Percentiles rank a stretch among this genome's conserved stretches.
Evolutionary conservation across 2,113 vertebrate genomes (phyloP).

Genomic region (Mesitornis unicolor): DNA sequence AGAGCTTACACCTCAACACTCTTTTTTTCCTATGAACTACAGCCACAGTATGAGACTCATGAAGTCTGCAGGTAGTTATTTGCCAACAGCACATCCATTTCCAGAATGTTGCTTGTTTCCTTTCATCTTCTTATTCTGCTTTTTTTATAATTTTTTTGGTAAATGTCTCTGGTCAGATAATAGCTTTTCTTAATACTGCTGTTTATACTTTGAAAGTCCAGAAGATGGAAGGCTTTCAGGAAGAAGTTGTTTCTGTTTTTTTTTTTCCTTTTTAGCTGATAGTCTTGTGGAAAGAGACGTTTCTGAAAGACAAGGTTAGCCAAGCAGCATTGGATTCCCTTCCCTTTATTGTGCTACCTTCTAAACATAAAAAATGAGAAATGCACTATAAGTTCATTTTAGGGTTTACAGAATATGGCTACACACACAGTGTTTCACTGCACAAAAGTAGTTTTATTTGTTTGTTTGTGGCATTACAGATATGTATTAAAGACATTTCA

Average conservation of each 20-base stretch:
- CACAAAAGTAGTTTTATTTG: neutral
- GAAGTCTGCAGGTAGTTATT: neutral
- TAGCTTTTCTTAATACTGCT: neutral
- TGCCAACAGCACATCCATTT: neutral
- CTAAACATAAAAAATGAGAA: neutral
- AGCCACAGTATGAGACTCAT: rapidly evolving
- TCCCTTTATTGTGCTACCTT: neutral
- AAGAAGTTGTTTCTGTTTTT: neutral
- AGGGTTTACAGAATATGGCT: neutral
- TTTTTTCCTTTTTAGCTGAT: neutral
- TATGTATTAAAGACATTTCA: neutral
- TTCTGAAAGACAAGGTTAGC: neutral
- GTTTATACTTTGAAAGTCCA: neutral
- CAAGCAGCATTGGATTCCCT: neutral
- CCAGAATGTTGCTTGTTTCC: neutral
- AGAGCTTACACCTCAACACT: neutral
- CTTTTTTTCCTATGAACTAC: neutral
- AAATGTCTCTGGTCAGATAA: neutral
- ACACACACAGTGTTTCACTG: neutral
- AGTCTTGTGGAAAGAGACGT: neutral
- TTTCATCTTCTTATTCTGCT: neutral
- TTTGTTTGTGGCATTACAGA: neutral
- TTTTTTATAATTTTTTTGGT: neutral
- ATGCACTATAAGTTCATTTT: neutral
- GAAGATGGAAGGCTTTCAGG: neutral